phyloP scores from a whole-genome alignment of 1,140 invertebrate genomes.

The Cotesia vestalis region DNA sequence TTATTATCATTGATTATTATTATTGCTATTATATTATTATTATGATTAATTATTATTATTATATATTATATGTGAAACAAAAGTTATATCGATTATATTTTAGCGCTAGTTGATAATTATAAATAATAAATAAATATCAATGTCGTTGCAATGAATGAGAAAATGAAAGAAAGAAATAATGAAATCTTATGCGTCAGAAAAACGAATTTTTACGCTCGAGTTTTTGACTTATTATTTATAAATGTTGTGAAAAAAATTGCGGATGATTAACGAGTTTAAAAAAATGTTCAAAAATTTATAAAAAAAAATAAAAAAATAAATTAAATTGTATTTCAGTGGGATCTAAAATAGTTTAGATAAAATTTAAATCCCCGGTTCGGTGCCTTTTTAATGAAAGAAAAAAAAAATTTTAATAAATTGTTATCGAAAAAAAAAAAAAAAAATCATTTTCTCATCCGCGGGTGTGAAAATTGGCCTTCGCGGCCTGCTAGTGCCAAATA shows the following conservation, averaged over 20 bases:
- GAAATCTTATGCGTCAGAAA: slow-evolving; percentile 53
- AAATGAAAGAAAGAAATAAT: slow-evolving; percentile 42
- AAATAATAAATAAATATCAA: slow-evolving; percentile 62
- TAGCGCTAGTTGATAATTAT: slow-evolving; percentile 64
- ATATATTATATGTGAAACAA: slow-evolving; percentile 62
- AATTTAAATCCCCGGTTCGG: slow-evolving; percentile 60
- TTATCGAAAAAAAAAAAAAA: slow-evolving; percentile 38
- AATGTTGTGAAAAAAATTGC: slow-evolving; percentile 28
- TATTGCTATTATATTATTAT: slow-evolving; percentile 46
- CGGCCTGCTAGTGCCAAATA: slow-evolving; percentile 61
- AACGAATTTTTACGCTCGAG: slow-evolving; percentile 42
- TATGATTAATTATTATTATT: slow-evolving; percentile 51
- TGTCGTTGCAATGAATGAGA: slow-evolving; percentile 61
- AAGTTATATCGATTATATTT: slow-evolving; percentile 66
- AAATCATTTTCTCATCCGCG: slow-evolving; percentile 54
- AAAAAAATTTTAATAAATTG: slow-evolving; percentile 42
- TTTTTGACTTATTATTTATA: slow-evolving; percentile 58
- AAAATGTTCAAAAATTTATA: slow-evolving; percentile 10
- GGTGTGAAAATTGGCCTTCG: slow-evolving; percentile 41
- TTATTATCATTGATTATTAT: slow-evolving; percentile 49
- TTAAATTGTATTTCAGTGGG: slow-evolving; percentile 56
- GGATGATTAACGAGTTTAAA: slow-evolving; percentile 19
- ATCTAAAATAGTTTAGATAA: slow-evolving; percentile 45
- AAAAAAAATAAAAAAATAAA: slow-evolving; percentile 37
- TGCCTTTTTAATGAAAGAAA: slow-evolving; percentile 64